Base-by-base conservation (phyloP, 2,888 invertebrate genomes). In the Dasysyrphus albostriatus region DNA sequence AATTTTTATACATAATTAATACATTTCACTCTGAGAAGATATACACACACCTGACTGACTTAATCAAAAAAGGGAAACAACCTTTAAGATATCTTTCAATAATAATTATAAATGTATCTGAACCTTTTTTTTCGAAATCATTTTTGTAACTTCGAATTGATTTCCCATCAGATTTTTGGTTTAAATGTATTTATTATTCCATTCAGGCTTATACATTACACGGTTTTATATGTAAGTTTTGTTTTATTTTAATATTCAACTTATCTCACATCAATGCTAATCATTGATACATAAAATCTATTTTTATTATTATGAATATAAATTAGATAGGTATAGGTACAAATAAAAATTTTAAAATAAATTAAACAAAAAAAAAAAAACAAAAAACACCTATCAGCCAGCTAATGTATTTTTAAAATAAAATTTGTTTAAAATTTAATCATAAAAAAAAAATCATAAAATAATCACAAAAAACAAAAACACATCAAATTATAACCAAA, bases 391-490 rank as follows among this genome's bases (percentile, higher is more conserved):
- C 81, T n/a, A 74, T 61, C 16, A 47, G 80, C 67, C 14, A 47
- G 80, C 67, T 84, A 80, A 84, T 84, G 84, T 80, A 59, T 80
- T 80, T 84, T 5, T 47, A 63, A 83, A 83, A 83, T 73, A 81
- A 81, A 80, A 85, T 59, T 59, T 59, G 51, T 63, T 77, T 85
- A 81, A 73, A 51, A 29, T 24, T 54, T 82, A 82, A 85, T 85
- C 85, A 81, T n/a, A n/a, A n/a, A n/a, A n/a, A n/a, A n/a, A n/a
- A n/a, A 82, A 85, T 85, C 85, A 81, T 81, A 81, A 81, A 85
- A 85, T 77, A 76, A 85, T 84, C 79, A 73, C 56, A 42, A 70
- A 34, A 58, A 34, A 58, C 34, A 8, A 61, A 34, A 61, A 76
- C 70, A 51, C 51, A 74, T 37, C 76, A 79, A 72, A 59, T 75